Base-by-base conservation (phyloP, 1,140 invertebrate genomes). In the Sitodiplosis mosellana region DNA sequence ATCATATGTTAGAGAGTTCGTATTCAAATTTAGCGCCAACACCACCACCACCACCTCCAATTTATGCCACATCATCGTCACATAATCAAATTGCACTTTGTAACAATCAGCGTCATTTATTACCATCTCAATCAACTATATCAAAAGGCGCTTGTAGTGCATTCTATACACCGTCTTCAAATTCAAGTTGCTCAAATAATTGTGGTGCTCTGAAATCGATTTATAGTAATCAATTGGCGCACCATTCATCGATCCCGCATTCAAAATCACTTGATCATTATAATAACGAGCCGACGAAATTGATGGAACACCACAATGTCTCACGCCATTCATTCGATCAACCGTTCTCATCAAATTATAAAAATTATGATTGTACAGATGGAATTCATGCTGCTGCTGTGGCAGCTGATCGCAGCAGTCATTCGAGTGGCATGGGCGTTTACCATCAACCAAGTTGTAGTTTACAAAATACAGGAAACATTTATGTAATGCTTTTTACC, bases 241-340 rank as follows among this genome's bases (percentile, higher is more conserved):
- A 45, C 1, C 42, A 56, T 7, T 61, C 62, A 20, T n/a, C 36
- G 36, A 18, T 43, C 56, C 58, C 60, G 15, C 62, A 64, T 40
- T 64, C 62, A 11, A 59, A 59, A 50, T 62, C 60, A 47, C 47
- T 64, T 46, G 62, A 64, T n/a, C 62, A 64, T 27, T 64, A 64
- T 51, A 58, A 56, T 49, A n/a, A n/a, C n/a, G 62, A 62, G 34
- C 59, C 27, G 27, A 3, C 27, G 27, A 27, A 27, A 27, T 27
- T 27, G 3, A 5, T 27, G 27, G 27, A 27, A 27, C 27, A 27
- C 10, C 27, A 27, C 27, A 27, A 27, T 27, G 27, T 27, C 10
- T 27, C 27, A 27, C 27, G 27, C 10, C 27, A 27, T 27, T 27
- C 27, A 27, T 27, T 27, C 10, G 27, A 27, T 27, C 27, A 27